Percentiles rank a stretch among this genome's conserved stretches.
Conservation (phyloP, 2,113 vertebrate species). For the Sceloporus tristichus region DNA sequence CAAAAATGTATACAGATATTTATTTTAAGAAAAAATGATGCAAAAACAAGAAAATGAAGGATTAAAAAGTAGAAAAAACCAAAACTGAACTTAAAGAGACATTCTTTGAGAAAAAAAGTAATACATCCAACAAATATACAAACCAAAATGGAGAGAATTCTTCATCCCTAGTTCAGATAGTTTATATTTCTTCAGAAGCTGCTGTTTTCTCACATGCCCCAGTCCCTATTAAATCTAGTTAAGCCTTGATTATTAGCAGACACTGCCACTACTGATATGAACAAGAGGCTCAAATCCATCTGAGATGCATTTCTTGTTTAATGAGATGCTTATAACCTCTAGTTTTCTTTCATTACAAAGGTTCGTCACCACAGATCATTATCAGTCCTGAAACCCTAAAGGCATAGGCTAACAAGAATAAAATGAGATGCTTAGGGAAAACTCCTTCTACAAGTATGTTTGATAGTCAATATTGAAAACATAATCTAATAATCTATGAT, state of each 20-base stretch:
- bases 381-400: slow-evolving; percentile 66
- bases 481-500: slow-evolving; percentile 79
- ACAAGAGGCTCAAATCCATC: slow-evolving; percentile 68
- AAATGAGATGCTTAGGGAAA: slow-evolving; percentile 67
- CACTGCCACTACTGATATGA: slow-evolving; percentile 59
- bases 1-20: too few relatives aligned
- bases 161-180: not conserved
- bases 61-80: too few relatives aligned
- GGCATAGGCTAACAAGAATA: slow-evolving; percentile 70
- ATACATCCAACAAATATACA: not conserved
- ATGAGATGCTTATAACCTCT: slow-evolving; percentile 73
- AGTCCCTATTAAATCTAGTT: slow-evolving; percentile 11
- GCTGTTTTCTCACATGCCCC: not conserved
- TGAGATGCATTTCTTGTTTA: slow-evolving; percentile 75
- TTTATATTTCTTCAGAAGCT: not conserved
- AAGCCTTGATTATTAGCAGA: not conserved
- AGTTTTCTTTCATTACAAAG: slow-evolving; percentile 74
- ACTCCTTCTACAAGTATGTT: slow-evolving; percentile 67
- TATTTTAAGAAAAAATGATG: too few relatives aligned
- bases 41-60: too few relatives aligned
- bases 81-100: too few relatives aligned
- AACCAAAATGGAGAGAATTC: not conserved
- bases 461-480: slow-evolving; percentile 79
- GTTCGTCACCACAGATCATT: slow-evolving; percentile 73
- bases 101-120: not conserved